A percentile compares a stretch with the other conserved stretches of the same genome.
These are phyloP conservation scores for Montipora foliosa DNA, from an alignment of 64 coral and sea anemone genomes.

Conservation along the genomic window DNA sequence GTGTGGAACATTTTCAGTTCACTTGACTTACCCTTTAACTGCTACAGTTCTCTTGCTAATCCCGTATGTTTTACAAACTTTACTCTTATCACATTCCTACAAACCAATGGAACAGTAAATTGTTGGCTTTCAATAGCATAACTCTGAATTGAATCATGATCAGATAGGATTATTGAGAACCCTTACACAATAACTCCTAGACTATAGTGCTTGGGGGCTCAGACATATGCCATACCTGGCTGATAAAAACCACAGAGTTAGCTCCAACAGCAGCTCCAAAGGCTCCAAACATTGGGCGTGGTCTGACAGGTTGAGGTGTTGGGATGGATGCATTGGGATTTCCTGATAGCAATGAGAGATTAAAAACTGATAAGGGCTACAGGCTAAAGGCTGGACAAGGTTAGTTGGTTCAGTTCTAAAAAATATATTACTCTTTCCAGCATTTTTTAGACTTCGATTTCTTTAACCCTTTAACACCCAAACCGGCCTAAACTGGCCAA, in stretches of 20 bases:
- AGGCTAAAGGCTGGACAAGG: too few species aligned
- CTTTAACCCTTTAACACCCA: too few species aligned
- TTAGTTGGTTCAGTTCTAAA: too few species aligned
- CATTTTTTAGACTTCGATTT: too few species aligned
- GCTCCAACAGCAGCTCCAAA: slow-evolving; percentile 79
- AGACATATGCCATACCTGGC: slow-evolving; percentile 45
- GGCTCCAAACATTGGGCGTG: slow-evolving; percentile 86
- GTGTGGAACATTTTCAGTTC: background rate
- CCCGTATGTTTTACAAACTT: slow-evolving; percentile 65
- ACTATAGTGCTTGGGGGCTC: too few species aligned
- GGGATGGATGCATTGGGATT: slow-evolving; percentile 88
- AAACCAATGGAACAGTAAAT: background rate
- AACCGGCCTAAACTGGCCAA: too few species aligned
- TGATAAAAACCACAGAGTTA: slow-evolving; percentile 80
- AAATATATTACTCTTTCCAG: too few species aligned
- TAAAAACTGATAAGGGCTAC: background rate
- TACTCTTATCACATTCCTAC: slow-evolving; percentile 66
- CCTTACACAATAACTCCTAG: too few species aligned
- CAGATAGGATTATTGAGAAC: too few species aligned
- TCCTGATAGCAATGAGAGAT: background rate
- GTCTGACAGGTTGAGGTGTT: slow-evolving; percentile 80
- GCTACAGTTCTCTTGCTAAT: slow-evolving; percentile 69
- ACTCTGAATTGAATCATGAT: too few species aligned
- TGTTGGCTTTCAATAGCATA: background rate
- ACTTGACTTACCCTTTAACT: slow-evolving; percentile 59